Conservation (phyloP, 2,797 vertebrate genomes). For the Enteromius viviparus region DNA sequence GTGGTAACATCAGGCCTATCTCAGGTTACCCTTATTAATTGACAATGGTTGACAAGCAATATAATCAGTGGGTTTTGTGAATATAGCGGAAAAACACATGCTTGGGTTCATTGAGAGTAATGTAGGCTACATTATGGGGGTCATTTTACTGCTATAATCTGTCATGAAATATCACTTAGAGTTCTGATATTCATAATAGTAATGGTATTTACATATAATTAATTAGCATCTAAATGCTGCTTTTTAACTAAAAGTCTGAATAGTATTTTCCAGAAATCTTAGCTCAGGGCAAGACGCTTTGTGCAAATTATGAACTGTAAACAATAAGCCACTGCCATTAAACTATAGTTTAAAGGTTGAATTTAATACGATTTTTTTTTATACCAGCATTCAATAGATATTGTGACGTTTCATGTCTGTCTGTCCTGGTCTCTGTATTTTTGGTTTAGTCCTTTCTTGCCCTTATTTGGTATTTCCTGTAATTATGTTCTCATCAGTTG, state of each 20-base stretch:
- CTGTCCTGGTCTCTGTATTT: no score
- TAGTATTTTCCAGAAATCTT: neutral
- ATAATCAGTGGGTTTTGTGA: neutral
- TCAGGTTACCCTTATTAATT: neutral
- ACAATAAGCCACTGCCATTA: neutral
- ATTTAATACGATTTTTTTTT: neutral
- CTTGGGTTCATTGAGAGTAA: neutral
- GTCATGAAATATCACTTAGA: neutral
- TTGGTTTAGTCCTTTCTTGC: no score
- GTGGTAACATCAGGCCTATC: neutral
- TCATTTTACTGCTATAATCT: conserved; percentile 1
- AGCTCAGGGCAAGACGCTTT: neutral
- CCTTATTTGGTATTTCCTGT: no score
- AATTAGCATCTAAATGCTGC: neutral
- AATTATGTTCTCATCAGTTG: no score
- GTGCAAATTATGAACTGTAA: neutral
- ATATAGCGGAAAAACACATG: neutral
- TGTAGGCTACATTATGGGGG: neutral
- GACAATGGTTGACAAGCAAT: neutral
- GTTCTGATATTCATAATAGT: neutral
- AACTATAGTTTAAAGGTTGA: neutral
- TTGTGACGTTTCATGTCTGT: no score
- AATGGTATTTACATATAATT: neutral
- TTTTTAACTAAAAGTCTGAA: neutral
- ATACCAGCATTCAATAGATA: neutral